phyloP scores from a whole-genome alignment of 2,797 vertebrate species.

The Luscinia luscinia region DNA sequence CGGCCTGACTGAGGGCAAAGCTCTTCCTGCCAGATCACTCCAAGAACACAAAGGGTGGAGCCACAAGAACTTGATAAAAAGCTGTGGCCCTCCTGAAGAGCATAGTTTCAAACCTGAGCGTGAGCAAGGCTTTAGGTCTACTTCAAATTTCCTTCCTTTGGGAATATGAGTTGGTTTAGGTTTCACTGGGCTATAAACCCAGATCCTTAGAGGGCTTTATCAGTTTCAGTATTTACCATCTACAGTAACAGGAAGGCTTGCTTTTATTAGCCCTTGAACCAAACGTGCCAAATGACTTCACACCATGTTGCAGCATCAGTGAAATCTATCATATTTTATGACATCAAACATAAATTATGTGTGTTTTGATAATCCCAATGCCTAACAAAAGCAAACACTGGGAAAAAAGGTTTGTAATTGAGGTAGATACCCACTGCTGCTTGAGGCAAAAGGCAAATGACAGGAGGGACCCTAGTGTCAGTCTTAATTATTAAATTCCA shows the following conservation, averaged over 20 bases:
- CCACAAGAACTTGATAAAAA: not conserved
- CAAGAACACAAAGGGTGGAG: not conserved
- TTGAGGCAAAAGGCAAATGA: not conserved
- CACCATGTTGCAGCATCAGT: not conserved
- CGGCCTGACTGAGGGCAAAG: fast-evolving
- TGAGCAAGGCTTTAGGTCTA: not conserved
- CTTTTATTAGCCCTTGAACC: conserved; percentile 30
- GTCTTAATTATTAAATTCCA: not conserved
- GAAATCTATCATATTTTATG: conserved; percentile 25
- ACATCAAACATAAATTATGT: not conserved
- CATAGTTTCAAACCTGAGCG: not conserved
- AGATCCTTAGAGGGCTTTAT: not conserved
- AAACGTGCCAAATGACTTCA: not conserved
- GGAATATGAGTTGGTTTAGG: not conserved
- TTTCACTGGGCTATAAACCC: not conserved
- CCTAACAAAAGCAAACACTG: not conserved
- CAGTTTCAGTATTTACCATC: not conserved
- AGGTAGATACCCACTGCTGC: not conserved
- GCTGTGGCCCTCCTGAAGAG: not conserved
- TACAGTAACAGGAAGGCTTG: not conserved
- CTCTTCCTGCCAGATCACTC: not conserved
- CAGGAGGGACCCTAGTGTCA: not conserved
- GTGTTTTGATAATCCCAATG: not conserved
- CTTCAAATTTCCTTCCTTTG: not conserved
- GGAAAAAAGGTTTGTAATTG: not conserved